A percentile compares a stretch with the other conserved stretches of the same genome.
Evolutionary conservation across 2,888 invertebrate genomes (phyloP).

Genomic region (Antheraea assamensis): DNA sequence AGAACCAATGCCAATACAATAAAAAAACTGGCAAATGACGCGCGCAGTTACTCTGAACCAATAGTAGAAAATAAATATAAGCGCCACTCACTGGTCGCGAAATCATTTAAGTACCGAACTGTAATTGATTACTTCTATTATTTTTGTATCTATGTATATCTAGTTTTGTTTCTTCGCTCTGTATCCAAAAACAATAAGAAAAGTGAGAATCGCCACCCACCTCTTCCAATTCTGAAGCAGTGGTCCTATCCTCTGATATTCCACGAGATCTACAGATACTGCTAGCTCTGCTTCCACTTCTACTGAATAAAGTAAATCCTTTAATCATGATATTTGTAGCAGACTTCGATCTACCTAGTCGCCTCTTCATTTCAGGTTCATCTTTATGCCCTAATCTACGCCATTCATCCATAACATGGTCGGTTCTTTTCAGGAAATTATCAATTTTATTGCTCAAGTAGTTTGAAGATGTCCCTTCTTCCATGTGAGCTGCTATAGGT

Average conservation of each 20-base stretch:
- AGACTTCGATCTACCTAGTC: slow-evolving; percentile 85
- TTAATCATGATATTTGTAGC: slow-evolving; percentile 92
- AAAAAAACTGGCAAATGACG: slow-evolving; percentile 70
- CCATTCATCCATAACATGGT: slow-evolving; percentile 96
- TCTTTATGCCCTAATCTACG: slow-evolving; percentile 85
- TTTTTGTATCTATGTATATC: not conserved
- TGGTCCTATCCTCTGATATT: slow-evolving; percentile 84
- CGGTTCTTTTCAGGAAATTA: slow-evolving; percentile 90
- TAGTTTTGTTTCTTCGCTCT: not conserved
- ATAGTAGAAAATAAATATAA: slow-evolving; percentile 45
- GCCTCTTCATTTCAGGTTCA: slow-evolving; percentile 69
- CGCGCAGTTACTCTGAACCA: slow-evolving; percentile 45
- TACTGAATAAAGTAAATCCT: slow-evolving; percentile 87
- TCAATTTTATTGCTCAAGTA: slow-evolving; percentile 89
- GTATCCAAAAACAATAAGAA: slow-evolving; percentile 27
- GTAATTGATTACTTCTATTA: slow-evolving; percentile 53
- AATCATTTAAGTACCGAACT: slow-evolving; percentile 47
- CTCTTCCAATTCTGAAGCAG: slow-evolving; percentile 86
- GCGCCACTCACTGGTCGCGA: slow-evolving; percentile 53
- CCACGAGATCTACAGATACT: slow-evolving; percentile 80
- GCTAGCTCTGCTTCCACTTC: slow-evolving; percentile 80
- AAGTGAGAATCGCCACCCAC: slow-evolving; percentile 64
- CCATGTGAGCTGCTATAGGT: slow-evolving; percentile 89
- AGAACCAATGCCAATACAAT: slow-evolving; percentile 68
- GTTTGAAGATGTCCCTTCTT: slow-evolving; percentile 89